phyloP scores from a whole-genome alignment of 1,140 invertebrate genomes.

The Alviniconcha marisindica region DNA sequence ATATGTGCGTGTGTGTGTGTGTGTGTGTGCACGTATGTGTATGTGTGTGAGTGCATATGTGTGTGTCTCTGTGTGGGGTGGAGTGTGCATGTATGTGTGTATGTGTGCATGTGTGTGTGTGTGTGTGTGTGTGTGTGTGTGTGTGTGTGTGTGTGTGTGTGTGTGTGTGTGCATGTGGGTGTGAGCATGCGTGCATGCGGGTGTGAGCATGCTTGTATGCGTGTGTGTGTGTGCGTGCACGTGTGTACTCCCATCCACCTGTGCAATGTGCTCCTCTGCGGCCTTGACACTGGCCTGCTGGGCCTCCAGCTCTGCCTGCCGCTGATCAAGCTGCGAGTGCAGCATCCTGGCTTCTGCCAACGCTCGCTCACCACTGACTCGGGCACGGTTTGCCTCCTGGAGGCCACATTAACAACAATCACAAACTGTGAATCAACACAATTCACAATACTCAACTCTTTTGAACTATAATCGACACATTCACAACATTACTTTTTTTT shows the following conservation, averaged over 20 bases:
- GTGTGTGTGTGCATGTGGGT: too few relatives aligned
- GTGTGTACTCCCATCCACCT: constrained; percentile 54
- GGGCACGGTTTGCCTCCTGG: constrained; percentile 60
- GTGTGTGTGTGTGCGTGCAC: not conserved
- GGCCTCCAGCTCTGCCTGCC: constrained; percentile 59
- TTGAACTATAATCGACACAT: too few relatives aligned
- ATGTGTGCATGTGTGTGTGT: not conserved
- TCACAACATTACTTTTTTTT: too few relatives aligned
- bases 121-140: not conserved
- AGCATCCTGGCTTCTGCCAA: constrained; percentile 58
- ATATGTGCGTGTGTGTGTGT: not conserved
- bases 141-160: too few relatives aligned
- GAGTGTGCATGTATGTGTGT: not conserved
- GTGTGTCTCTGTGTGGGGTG: too few relatives aligned
- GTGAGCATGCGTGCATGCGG: not conserved
- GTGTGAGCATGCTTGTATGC: not conserved
- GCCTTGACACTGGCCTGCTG: constrained; percentile 60
- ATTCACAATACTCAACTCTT: too few relatives aligned
- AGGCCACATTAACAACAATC: too few relatives aligned
- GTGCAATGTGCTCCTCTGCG: constrained; percentile 70
- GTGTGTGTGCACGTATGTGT: too few relatives aligned
- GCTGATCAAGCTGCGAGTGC: constrained; percentile 61
- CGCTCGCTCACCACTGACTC: constrained; percentile 61
- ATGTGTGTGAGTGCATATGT: not conserved
- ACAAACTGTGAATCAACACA: too few relatives aligned